Percentiles rank a stretch among this genome's conserved stretches.
Conservation (phyloP, 1,140 invertebrate genomes). For the Papilio machaon region DNA sequence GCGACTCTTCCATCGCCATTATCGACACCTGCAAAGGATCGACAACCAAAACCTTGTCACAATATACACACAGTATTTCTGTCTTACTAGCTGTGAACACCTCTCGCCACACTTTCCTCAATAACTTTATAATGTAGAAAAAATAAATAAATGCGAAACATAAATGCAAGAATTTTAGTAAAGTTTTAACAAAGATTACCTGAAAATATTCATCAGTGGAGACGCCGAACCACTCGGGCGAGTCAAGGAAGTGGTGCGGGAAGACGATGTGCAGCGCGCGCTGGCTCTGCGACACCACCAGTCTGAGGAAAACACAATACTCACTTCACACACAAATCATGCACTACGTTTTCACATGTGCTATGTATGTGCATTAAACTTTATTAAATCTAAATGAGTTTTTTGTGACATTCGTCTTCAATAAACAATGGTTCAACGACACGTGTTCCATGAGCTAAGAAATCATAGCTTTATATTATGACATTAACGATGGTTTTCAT, state of each 20-base stretch:
- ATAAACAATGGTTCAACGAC: neutral
- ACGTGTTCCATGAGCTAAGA: neutral
- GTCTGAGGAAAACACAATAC: constrained; percentile 80
- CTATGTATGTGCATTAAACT: neutral
- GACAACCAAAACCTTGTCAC: neutral
- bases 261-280: constrained; percentile 93
- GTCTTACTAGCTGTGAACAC: neutral
- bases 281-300: constrained; percentile 94
- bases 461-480: neutral
- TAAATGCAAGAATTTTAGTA: neutral
- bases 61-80: too few species aligned
- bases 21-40: constrained; percentile 90
- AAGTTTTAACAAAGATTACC: constrained; percentile 81
- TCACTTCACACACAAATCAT: too few species aligned
- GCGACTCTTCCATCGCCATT: constrained; percentile 93
- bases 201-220: constrained; percentile 94
- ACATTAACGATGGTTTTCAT: neutral
- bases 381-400: neutral
- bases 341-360: neutral
- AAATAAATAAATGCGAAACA: too few species aligned
- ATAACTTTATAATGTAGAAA: too few species aligned
- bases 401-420: neutral
- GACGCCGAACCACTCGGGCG: constrained; percentile 96
- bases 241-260: constrained; percentile 95
- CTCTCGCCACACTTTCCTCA: neutral